Evolutionary conservation across 2,113 vertebrate species (phyloP).

Genomic region (Cercocebus atys): DNA sequence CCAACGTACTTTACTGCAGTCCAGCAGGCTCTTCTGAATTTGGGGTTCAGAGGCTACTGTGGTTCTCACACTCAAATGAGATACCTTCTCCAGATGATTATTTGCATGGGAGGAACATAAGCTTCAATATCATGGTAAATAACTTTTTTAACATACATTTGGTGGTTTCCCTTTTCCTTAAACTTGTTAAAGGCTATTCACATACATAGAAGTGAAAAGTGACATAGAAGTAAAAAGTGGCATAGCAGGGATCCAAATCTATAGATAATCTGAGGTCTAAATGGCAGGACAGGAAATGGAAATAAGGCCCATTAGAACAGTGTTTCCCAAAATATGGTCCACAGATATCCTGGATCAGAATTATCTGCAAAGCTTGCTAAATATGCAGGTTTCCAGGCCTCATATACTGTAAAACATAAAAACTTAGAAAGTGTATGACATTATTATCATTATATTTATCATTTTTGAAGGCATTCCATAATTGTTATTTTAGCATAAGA

Average conservation of each 20-base stretch:
- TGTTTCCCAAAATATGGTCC: neutral
- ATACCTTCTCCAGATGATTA: neutral
- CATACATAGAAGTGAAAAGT: neutral
- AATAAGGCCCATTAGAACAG: neutral
- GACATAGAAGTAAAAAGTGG: neutral
- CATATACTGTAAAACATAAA: neutral
- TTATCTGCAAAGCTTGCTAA: neutral
- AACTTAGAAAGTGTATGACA: neutral
- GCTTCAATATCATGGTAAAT: neutral
- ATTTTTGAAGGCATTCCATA: neutral
- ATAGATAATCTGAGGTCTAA: neutral
- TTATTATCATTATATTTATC: neutral
- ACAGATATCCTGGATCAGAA: neutral
- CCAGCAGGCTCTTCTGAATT: neutral
- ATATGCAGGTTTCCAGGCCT: neutral
- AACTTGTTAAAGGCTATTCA: neutral
- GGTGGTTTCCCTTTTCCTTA: neutral
- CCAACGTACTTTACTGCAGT: neutral
- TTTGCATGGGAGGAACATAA: neutral
- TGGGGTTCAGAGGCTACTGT: neutral
- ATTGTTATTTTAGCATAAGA: neutral
- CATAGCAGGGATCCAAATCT: neutral
- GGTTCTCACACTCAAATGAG: neutral
- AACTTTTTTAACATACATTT: neutral
- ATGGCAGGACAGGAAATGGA: neutral